These are phyloP conservation scores for Cepaea hortensis DNA, from an alignment of 2,888 invertebrate species.

Conservation along the genomic window DNA sequence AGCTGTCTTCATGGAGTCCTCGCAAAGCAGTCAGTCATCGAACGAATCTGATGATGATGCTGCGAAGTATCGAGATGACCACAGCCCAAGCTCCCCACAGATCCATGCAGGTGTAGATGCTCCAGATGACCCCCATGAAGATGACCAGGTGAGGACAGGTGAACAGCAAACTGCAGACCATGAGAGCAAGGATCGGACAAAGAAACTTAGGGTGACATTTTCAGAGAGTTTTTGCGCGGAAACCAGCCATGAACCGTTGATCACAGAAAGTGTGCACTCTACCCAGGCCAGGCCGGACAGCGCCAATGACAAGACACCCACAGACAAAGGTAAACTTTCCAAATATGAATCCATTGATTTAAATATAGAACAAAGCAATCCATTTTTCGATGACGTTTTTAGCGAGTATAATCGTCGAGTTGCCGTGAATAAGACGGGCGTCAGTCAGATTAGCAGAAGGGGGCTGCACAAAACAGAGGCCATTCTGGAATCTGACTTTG, in stretches of 20 bases:
- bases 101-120: not conserved
- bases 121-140: not conserved
- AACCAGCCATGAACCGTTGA: not conserved
- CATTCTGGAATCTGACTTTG: not conserved
- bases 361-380: constrained; percentile 44
- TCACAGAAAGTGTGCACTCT: too few species aligned
- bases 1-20: not conserved
- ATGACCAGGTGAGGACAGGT: not conserved
- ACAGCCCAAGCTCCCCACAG: too few species aligned
- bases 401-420: constrained; percentile 38
- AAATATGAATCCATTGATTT: constrained; percentile 48
- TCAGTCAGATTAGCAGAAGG: not conserved
- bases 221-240: not conserved
- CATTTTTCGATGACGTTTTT: constrained; percentile 43
- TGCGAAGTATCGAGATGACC: not conserved
- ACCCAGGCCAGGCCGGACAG: not conserved
- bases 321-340: constrained; percentile 41
- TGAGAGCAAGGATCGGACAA: not conserved
- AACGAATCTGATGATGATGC: not conserved
- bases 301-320: not conserved
- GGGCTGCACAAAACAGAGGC: not conserved
- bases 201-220: not conserved
- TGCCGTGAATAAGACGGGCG: not conserved
- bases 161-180: too few species aligned
- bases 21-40: not conserved